Evolutionary conservation across 2,113 vertebrate species (phyloP), one percentile per base, ranked within the genome.

Genomic region (Thryonomys swinderianus): DNA sequence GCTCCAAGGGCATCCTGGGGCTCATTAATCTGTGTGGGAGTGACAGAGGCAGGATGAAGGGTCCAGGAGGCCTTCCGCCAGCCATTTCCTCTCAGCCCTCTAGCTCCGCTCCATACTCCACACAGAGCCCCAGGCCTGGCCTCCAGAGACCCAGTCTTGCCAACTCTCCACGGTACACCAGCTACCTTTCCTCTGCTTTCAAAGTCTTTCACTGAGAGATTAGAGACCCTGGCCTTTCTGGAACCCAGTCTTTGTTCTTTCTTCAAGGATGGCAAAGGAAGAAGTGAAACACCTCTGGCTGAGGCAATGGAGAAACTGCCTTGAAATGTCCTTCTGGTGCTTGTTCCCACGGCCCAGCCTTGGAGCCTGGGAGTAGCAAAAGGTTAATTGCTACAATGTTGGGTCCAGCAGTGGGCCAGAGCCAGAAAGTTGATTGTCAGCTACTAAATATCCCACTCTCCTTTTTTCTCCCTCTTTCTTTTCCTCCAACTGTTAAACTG

Each of bases 21-120:
- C 97, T 98, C 97, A 25, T 98, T 98, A 98, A 98, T 98, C 98
- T 98, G 93, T 92, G 97, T 98, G 97, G 97, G 98, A 98, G 98
- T 98, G 98, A 98, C 98, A 93, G 98, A 97, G 98, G 97, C 98
- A 98, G 98, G 98, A 99, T 97, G 97, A 97, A 96, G 97, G 98
- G 98, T 98, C 98, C 81, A 69, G 94, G 97, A 98, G 98, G 98
- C 97, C 97, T 99, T 98, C 98, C 94, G n/a, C 95, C 97, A 97
- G 97, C 90, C 45, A 17, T 95, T 97, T 97, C 97, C 97, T 96
- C 89, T 94, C 76, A 37, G 82, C 62, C 98, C 66, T 97, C 96
- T 97, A 93, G 30, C 88, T 67, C 93, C 81, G 71, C 84, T 3
- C 95, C 82, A 34, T 69, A 66, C 95, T 92, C 84, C 95, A 73